Evolutionary conservation across 2,113 vertebrate species (phyloP).

Genomic region (Origma solitaria): DNA sequence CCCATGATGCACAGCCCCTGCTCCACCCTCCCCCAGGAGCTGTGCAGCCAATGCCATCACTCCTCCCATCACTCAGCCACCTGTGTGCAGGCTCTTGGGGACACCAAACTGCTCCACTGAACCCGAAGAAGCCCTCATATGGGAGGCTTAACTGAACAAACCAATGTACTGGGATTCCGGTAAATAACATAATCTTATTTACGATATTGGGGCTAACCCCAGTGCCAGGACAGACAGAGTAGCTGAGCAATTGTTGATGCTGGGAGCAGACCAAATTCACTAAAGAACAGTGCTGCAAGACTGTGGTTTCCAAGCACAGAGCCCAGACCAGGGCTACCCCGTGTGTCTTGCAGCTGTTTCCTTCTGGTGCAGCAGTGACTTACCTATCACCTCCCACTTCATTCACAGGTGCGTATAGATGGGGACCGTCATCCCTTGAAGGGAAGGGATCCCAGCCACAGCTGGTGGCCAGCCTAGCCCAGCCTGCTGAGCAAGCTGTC

Average conservation of each 20-base stretch:
- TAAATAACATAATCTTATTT: not conserved
- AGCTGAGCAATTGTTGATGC: not conserved
- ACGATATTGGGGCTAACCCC: not conserved
- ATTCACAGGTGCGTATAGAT: not conserved
- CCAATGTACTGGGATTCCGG: not conserved
- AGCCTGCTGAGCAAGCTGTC: not conserved
- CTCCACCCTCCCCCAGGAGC: not conserved
- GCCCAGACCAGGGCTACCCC: not conserved
- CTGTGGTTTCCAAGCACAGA: not conserved
- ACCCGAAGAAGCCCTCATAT: not conserved
- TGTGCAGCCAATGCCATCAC: not conserved
- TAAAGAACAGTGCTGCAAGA: not conserved
- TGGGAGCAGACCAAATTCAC: not conserved
- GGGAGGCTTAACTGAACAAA: not conserved
- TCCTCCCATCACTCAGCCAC: not conserved
- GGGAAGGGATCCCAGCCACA: not conserved
- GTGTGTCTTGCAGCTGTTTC: accelerated
- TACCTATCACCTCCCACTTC: not conserved
- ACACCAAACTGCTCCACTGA: not conserved
- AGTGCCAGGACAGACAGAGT: not conserved
- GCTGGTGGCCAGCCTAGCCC: not conserved
- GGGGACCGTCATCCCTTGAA: not conserved
- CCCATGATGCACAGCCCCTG: no score
- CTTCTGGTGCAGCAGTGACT: not conserved
- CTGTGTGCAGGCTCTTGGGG: not conserved